These are phyloP conservation scores for Mastigias papua DNA, from an alignment of 30 jellyfish, hydroid and myxozoan species.

Conservation along the genomic window DNA sequence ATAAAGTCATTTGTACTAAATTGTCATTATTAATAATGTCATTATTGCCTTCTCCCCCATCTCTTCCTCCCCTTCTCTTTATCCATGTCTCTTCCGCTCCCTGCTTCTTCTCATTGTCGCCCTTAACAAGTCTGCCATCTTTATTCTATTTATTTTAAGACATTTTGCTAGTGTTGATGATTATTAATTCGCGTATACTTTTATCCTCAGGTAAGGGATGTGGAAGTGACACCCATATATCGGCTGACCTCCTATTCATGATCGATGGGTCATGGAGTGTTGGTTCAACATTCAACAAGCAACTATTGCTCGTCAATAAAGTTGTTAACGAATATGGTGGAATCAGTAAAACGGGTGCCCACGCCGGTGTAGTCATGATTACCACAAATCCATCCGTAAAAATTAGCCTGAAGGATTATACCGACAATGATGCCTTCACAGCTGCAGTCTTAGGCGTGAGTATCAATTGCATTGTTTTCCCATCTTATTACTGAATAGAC, in stretches of 20 bases:
- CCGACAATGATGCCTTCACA: constrained; percentile 61
- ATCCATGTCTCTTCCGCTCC: too few relatives aligned
- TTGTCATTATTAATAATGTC: too few relatives aligned
- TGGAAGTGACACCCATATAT: constrained; percentile 43
- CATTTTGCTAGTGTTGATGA: too few relatives aligned
- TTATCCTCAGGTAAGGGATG: constrained; percentile 19
- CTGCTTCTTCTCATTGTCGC: too few relatives aligned
- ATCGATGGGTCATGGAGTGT: constrained; percentile 99
- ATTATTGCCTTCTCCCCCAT: too few relatives aligned
- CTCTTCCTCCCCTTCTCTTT: too few relatives aligned
- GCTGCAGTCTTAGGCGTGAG: constrained; percentile 74
- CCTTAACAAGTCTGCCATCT: too few relatives aligned
- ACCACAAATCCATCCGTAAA: constrained; percentile 80
- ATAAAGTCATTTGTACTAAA: too few relatives aligned
- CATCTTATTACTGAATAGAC: background rate
- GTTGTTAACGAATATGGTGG: constrained; percentile 86
- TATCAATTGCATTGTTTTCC: background rate
- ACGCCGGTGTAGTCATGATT: constrained; percentile 92
- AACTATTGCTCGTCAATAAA: constrained; percentile 71
- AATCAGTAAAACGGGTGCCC: constrained; percentile 86
- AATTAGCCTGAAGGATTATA: constrained; percentile 62
- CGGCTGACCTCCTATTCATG: constrained; percentile 87
- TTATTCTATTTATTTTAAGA: too few relatives aligned
- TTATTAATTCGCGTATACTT: too few relatives aligned
- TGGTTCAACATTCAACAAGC: constrained; percentile 82